Conservation (phyloP, 2,888 invertebrate species). For the Sacculina carcini region DNA sequence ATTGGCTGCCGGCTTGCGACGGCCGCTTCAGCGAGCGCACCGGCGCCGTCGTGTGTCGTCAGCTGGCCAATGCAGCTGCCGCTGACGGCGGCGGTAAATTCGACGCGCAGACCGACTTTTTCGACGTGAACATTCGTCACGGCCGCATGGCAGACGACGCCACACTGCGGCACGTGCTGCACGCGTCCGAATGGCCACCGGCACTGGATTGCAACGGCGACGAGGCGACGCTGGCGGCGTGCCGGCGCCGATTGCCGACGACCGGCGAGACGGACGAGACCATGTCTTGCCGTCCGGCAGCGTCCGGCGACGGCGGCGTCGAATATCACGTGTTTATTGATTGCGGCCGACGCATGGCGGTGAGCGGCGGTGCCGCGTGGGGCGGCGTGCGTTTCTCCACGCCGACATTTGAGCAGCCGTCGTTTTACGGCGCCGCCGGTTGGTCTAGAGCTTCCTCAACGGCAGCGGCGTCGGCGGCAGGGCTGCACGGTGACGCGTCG, state of each 20-base stretch:
- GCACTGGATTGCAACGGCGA: conserved; percentile 37
- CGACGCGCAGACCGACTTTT: too few species aligned
- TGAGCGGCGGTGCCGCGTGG: conserved; percentile 44
- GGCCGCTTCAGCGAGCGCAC: conserved; percentile 81
- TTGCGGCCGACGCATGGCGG: conserved; percentile 45
- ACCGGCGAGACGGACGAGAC: conserved; percentile 73
- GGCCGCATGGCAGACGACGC: conserved; percentile 46
- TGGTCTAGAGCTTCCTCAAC: conserved; percentile 69
- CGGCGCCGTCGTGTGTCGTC: conserved; percentile 83
- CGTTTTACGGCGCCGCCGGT: conserved; percentile 25
- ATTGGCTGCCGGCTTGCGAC: conserved; percentile 94
- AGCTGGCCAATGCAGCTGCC: conserved; percentile 63
- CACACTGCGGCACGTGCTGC: conserved; percentile 50
- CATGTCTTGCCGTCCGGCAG: too few species aligned
- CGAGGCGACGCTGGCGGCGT: conserved; percentile 22
- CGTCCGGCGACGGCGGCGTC: conserved; percentile 68
- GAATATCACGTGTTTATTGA: conserved; percentile 73
- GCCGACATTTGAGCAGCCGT: conserved; percentile 19
- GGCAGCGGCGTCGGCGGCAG: conserved; percentile 54
- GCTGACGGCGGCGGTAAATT: too few species aligned
- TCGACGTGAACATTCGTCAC: conserved; percentile 65
- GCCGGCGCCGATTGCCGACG: conserved; percentile 37
- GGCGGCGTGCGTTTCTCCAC: conserved; percentile 49
- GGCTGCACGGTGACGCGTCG: conserved; percentile 35
- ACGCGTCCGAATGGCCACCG: conserved; percentile 86